phyloP scores from a whole-genome alignment of 2,113 vertebrate genomes.

The Limanda limanda region DNA sequence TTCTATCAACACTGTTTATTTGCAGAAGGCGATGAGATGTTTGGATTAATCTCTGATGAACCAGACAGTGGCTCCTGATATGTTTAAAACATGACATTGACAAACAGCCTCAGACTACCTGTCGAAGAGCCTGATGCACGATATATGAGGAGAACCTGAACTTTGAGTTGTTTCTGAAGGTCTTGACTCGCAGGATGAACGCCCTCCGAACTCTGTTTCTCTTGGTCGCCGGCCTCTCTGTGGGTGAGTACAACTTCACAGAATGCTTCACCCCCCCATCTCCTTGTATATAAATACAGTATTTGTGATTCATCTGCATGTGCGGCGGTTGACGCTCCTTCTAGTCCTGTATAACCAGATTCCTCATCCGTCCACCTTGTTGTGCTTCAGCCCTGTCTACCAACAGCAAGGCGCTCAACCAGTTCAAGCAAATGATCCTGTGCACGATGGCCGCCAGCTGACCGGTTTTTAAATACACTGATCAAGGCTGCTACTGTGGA shows the following conservation, averaged over 20 bases:
- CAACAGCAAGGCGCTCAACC: constrained; percentile 70
- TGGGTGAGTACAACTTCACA: constrained; percentile 61
- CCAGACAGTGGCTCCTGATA: too few relatives aligned
- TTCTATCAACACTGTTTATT: too few relatives aligned
- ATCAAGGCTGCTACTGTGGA: constrained; percentile 92
- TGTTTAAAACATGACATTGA: too few relatives aligned
- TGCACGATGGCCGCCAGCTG: constrained; percentile 82
- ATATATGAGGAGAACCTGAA: constrained; percentile 44
- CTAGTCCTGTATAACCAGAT: background rate
- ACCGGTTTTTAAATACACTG: constrained; percentile 75
- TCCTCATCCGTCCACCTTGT: background rate
- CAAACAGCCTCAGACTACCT: too few relatives aligned
- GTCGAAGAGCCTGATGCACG: too few relatives aligned
- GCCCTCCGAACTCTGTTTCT: constrained; percentile 51
- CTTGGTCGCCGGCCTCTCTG: constrained; percentile 22
- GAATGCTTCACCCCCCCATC: too few relatives aligned
- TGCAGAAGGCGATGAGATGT: too few relatives aligned
- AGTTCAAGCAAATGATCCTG: constrained; percentile 85
- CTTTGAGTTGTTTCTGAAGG: background rate
- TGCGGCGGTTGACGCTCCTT: too few relatives aligned
- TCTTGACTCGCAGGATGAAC: constrained; percentile 63
- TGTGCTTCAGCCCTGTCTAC: constrained; percentile 42
- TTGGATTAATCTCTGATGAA: too few relatives aligned
- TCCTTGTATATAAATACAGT: too few relatives aligned
- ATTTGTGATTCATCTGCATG: too few relatives aligned